Percentiles rank a stretch among this genome's conserved stretches.
Conservation (phyloP, 2,797 vertebrate genomes). For the Danionella dracula region DNA sequence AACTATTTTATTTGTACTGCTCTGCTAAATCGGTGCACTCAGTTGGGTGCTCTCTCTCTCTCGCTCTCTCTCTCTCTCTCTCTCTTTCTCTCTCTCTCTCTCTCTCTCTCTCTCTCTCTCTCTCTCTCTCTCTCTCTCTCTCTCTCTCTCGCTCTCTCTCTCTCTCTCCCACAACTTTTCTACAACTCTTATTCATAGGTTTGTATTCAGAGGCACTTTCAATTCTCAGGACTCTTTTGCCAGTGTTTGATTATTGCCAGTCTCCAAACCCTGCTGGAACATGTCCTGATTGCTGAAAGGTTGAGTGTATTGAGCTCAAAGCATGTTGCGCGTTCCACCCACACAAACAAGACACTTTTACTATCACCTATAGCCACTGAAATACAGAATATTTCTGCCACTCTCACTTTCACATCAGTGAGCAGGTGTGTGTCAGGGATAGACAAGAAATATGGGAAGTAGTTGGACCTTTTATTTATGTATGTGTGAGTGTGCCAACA, state of each 20-base stretch:
- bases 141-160: slow-evolving; percentile 14
- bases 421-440: slow-evolving; percentile 20
- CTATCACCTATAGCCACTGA: not conserved
- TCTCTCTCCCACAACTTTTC: slow-evolving; percentile 20
- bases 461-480: too few species aligned
- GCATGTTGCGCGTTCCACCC: not conserved
- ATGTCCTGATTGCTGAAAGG: slow-evolving; percentile 12
- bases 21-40: slow-evolving; percentile 14
- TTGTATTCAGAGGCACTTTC: slow-evolving; percentile 23
- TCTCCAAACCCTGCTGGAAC: slow-evolving; percentile 26
- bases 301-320: not conserved
- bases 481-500: too few species aligned
- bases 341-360: not conserved
- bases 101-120: too few species aligned
- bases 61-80: too few species aligned
- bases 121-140: too few species aligned
- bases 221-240: slow-evolving; percentile 31
- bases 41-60: too few species aligned
- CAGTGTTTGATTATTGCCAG: slow-evolving; percentile 33
- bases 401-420: too few species aligned
- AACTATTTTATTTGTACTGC: not conserved
- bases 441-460: not conserved
- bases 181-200: slow-evolving; percentile 1
- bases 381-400: not conserved
- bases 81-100: too few species aligned